Base-by-base conservation (phyloP, 2,113 vertebrate species). In the Todiramphus chloris region DNA sequence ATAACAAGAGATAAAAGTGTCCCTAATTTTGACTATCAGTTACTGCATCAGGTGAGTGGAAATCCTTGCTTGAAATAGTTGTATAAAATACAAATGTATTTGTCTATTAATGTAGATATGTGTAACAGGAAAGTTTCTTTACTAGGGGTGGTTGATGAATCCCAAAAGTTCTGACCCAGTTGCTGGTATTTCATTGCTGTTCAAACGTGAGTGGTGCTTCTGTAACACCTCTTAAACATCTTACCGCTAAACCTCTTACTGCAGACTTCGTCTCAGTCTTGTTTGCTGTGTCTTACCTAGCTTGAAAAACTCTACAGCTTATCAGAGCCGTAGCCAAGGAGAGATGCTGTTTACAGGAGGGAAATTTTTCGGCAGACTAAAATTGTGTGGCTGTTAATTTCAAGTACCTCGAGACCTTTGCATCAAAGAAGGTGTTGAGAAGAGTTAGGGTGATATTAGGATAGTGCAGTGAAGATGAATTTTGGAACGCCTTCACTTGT, bases 1-100 rank as follows among this genome's bases (percentile, higher is more conserved):
- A 95, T 98, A 77, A 97, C 97, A 35, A 98, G 98, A 97, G 98
- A 98, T 74, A 98, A 95, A 96, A 98, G 98, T 39, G 97, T 98
- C 35, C 98, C 98, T 16, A 98, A 98, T 93, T 97, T 98, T 88
- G 97, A 98, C 86, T 98, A 96, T 31, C 93, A 98, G 14, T 95
- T 96, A 75, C 41, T 97, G 39, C 97, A 95, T 92, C 98, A 99
- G 98, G 99, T 98, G 97, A 94, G 97, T 66, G 46, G 76, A 90
- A 97, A 56, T 41, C n/a, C 10, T 83, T 75, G 25, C 16, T 87
- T 74, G 55, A 28, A 50, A 89, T 86, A 68, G 30, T 74, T 23
- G 11, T 84, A 1, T 13, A 41, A 58, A 68, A 33, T 2, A 58
- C 28, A 78, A 21, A 37, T 84, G 23, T 11, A 20, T 44, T 89